Evolutionary conservation across 2,113 vertebrate species (phyloP).

Genomic region (Erythrolamprus reginae): DNA sequence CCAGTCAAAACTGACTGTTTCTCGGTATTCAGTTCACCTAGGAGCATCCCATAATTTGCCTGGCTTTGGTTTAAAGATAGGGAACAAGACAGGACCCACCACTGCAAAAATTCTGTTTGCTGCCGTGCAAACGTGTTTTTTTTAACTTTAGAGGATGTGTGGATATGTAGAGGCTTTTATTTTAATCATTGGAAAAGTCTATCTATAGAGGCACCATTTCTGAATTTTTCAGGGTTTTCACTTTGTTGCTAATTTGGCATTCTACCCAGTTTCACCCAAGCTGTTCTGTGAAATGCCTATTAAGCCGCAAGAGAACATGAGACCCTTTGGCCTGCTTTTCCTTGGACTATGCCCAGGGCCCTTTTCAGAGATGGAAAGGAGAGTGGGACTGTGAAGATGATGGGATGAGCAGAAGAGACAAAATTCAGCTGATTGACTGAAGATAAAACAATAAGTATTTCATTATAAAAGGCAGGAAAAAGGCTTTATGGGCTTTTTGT

Average conservation of each 20-base stretch:
- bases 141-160: too few relatives aligned
- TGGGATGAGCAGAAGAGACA: too few relatives aligned
- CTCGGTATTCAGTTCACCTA: background rate
- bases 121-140: background rate
- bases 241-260: background rate
- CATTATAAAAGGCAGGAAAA: too few relatives aligned
- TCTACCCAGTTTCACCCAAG: background rate
- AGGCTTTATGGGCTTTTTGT: too few relatives aligned
- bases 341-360: background rate
- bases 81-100: background rate
- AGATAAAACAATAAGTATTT: too few relatives aligned
- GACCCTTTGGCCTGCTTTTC: background rate
- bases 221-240: background rate
- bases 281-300: background rate
- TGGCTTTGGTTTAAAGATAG: background rate
- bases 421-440: too few relatives aligned
- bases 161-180: background rate
- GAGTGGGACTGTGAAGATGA: too few relatives aligned
- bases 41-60: background rate
- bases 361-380: background rate
- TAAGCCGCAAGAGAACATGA: background rate
- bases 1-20: background rate
- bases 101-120: background rate
- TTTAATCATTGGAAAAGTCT: background rate
- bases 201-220: background rate